A percentile compares a stretch with the other conserved stretches of the same genome.
phyloP scores from a whole-genome alignment of 92 coral and sea anemone genomes.

The Micromussa lordhowensis region DNA sequence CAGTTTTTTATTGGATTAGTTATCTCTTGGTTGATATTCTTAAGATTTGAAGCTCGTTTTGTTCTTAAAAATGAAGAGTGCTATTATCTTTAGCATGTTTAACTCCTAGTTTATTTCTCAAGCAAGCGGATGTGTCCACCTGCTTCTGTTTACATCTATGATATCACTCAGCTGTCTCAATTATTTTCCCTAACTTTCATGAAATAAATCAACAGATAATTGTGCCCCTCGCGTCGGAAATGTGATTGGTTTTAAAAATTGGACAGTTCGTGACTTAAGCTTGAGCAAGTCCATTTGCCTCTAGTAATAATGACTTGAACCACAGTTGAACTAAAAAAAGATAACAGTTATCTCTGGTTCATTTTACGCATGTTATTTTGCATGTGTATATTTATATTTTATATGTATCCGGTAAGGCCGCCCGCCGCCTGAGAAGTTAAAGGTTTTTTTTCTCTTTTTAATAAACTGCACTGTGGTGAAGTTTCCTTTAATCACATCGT shows the following conservation, averaged over 20 bases:
- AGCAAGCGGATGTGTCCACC: constrained; percentile 48
- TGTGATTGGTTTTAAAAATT: constrained; percentile 30
- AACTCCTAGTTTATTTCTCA: constrained; percentile 20
- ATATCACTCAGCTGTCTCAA: constrained; percentile 54
- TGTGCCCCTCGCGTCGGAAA: constrained; percentile 35
- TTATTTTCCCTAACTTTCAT: constrained; percentile 37
- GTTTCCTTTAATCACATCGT: constrained; percentile 29
- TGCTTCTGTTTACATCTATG: constrained; percentile 41
- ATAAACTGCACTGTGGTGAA: constrained; percentile 40
- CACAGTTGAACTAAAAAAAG: background rate
- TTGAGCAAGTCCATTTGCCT: constrained; percentile 10
- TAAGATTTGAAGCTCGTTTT: background rate
- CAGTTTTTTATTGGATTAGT: constrained; percentile 3
- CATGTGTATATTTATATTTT: background rate
- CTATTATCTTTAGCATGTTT: constrained; percentile 38
- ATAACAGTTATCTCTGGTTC: background rate
- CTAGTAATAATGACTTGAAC: background rate
- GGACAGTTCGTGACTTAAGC: constrained; percentile 15
- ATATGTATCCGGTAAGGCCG: constrained; percentile 38
- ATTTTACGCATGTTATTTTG: background rate
- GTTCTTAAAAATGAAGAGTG: constrained; percentile 3
- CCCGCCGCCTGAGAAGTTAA: constrained; percentile 32
- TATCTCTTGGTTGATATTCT: constrained; percentile 21
- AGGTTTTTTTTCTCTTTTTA: constrained; percentile 27
- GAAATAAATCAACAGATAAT: constrained; percentile 48